Evolutionary conservation across 2,888 invertebrate species (phyloP).

Genomic region (Tetranychus piercei): DNA sequence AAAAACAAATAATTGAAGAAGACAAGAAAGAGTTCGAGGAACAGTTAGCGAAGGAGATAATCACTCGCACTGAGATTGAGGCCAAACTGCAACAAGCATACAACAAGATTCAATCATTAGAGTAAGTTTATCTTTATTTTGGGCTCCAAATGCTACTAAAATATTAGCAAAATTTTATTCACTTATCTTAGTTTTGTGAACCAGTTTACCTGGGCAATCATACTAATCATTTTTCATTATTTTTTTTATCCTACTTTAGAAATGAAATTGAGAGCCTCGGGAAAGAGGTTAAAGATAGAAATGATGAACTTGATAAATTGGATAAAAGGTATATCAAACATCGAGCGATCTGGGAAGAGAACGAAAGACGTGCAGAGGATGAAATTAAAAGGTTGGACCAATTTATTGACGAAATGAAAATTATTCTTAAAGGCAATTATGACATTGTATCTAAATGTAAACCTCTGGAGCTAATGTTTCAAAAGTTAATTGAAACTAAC

Average conservation of each 20-base stretch:
- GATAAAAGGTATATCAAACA: neutral
- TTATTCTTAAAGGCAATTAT: neutral
- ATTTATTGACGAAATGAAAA: neutral
- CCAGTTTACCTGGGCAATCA: neutral
- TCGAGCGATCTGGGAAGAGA: conserved; percentile 1
- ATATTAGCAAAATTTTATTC: neutral
- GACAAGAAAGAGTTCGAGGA: conserved; percentile 2
- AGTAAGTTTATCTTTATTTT: neutral
- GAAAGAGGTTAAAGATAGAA: conserved; percentile 2
- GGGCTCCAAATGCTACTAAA: neutral
- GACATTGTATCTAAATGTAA: neutral
- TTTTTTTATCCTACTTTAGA: neutral
- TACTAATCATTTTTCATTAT: neutral
- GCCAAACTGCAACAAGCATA: neutral
- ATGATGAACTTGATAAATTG: conserved; percentile 1
- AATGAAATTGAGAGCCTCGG: conserved; percentile 1
- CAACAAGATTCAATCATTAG: neutral
- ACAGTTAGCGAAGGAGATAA: neutral
- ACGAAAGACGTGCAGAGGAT: neutral
- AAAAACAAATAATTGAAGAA: conserved; percentile 7
- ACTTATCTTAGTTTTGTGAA: neutral
- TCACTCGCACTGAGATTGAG: neutral
- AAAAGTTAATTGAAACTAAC: neutral
- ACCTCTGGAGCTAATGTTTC: neutral
- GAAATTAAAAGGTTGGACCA: neutral